Percentiles rank a stretch among this genome's conserved stretches.
phyloP scores from a whole-genome alignment of 2,888 invertebrate species.

The Drosophila anomelani region DNA sequence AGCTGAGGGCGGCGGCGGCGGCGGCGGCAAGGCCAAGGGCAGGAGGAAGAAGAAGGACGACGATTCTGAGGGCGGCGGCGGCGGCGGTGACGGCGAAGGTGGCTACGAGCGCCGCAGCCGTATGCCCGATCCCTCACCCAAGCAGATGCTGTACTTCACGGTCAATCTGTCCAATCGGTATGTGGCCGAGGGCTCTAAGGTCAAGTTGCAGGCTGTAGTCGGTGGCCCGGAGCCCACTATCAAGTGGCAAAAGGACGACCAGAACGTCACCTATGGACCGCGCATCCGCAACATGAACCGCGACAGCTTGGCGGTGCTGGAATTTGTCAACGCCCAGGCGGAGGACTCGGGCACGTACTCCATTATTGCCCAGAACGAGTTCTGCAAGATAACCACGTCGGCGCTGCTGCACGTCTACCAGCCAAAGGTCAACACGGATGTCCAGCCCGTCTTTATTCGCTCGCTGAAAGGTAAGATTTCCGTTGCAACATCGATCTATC shows the following conservation, averaged over 20 bases:
- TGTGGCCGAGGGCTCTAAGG: constrained; percentile 88
- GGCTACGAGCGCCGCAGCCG: constrained; percentile 86
- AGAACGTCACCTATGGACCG: constrained; percentile 83
- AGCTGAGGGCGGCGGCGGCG: constrained; percentile 46
- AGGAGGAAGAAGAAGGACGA: constrained; percentile 73
- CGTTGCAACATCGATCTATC: constrained; percentile 6
- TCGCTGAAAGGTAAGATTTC: constrained; percentile 88
- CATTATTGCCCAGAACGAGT: constrained; percentile 90
- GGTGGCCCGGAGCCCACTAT: constrained; percentile 90
- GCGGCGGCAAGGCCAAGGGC: constrained; percentile 58
- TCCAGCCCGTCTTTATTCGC: constrained; percentile 90
- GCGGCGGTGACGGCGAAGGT: constrained; percentile 84
- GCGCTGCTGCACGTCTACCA: constrained; percentile 90
- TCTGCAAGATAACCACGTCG: constrained; percentile 89
- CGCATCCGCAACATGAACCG: constrained; percentile 83
- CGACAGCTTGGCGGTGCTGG: constrained; percentile 90
- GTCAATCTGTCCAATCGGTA: constrained; percentile 83
- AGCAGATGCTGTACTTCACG: constrained; percentile 83
- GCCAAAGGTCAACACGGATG: constrained; percentile 85
- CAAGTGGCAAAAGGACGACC: constrained; percentile 91
- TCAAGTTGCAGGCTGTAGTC: constrained; percentile 92
- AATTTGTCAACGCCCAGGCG: constrained; percentile 88
- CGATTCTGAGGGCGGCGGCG: constrained; percentile 80
- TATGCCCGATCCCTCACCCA: constrained; percentile 85
- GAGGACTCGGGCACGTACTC: constrained; percentile 92